These are phyloP conservation scores for Zygothrica quintamaculata DNA, from an alignment of 2,888 invertebrate genomes.

Conservation along the genomic window DNA sequence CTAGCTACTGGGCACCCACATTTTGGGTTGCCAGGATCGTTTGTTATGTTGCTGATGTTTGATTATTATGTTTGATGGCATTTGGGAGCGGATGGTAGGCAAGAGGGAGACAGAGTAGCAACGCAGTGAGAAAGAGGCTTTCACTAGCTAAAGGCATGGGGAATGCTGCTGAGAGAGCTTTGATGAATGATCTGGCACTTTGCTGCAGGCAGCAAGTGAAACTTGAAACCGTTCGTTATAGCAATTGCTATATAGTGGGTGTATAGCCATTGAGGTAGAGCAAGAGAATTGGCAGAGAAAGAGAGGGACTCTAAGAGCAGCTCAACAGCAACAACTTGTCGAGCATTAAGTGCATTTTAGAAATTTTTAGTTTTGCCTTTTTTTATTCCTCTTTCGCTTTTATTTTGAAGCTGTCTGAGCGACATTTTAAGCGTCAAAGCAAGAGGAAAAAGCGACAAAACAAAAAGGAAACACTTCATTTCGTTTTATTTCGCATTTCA, in stretches of 20 bases:
- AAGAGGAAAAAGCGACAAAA: too few relatives aligned
- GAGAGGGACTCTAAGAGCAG: too few relatives aligned
- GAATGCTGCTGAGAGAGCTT: constrained; percentile 37
- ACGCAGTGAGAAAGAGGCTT: too few relatives aligned
- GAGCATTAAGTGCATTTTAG: constrained; percentile 46
- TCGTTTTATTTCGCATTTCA: constrained; percentile 36
- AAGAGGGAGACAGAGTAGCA: not conserved
- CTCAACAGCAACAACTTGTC: constrained; percentile 44
- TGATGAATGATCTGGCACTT: constrained; percentile 77
- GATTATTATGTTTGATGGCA: constrained; percentile 80
- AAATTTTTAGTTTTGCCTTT: constrained; percentile 30
- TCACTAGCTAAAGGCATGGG: too few relatives aligned
- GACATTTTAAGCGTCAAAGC: constrained; percentile 24
- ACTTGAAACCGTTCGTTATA: constrained; percentile 50
- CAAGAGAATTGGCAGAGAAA: too few relatives aligned
- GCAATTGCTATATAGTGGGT: not conserved
- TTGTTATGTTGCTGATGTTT: constrained; percentile 78
- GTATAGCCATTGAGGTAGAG: not conserved
- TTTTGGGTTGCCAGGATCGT: constrained; percentile 69
- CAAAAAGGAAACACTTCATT: constrained; percentile 15
- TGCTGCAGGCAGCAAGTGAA: constrained; percentile 62
- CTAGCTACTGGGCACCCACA: constrained; percentile 51
- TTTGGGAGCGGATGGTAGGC: constrained; percentile 42
- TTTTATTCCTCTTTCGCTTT: constrained; percentile 8
- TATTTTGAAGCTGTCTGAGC: not conserved